Evolutionary conservation across 2,888 invertebrate genomes (phyloP).

Genomic region (Atherix ibis): DNA sequence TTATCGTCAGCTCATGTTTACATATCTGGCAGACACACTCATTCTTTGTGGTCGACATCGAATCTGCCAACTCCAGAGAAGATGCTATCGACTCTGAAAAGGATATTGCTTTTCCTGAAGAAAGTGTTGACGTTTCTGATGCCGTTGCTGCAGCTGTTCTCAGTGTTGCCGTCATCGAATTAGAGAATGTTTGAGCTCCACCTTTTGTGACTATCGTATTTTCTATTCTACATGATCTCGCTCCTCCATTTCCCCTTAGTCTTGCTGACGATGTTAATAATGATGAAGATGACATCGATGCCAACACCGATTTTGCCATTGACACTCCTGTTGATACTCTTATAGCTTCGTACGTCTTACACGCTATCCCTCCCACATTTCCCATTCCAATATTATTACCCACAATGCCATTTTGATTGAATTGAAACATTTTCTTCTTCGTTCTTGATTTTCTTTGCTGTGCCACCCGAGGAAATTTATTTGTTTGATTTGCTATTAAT

Average conservation of each 20-base stretch:
- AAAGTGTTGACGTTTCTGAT: background rate
- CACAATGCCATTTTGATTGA: no score
- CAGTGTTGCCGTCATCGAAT: background rate
- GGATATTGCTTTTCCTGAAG: background rate
- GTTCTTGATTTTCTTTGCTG: constrained; percentile 27
- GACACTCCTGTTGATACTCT: no score
- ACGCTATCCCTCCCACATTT: no score
- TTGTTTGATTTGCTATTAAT: constrained; percentile 8
- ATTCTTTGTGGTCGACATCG: constrained; percentile 6
- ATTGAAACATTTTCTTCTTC: constrained; percentile 20
- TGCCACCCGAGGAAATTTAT: constrained; percentile 8
- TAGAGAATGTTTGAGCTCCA: background rate
- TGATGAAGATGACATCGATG: no score
- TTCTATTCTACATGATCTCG: no score
- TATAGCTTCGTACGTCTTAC: no score
- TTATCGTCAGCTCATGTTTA: constrained; percentile 46
- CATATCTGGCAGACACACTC: constrained; percentile 47
- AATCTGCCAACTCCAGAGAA: background rate
- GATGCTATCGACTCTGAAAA: background rate
- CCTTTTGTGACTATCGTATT: background rate
- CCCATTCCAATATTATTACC: no score
- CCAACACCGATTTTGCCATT: no score
- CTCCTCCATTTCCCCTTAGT: no score
- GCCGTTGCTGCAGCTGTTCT: constrained; percentile 22
- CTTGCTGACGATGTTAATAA: no score